A percentile compares a stretch with the other conserved stretches of the same genome.
These are phyloP conservation scores for Agapornis roseicollis DNA, from an alignment of 2,113 vertebrate genomes.

Conservation along the genomic window DNA sequence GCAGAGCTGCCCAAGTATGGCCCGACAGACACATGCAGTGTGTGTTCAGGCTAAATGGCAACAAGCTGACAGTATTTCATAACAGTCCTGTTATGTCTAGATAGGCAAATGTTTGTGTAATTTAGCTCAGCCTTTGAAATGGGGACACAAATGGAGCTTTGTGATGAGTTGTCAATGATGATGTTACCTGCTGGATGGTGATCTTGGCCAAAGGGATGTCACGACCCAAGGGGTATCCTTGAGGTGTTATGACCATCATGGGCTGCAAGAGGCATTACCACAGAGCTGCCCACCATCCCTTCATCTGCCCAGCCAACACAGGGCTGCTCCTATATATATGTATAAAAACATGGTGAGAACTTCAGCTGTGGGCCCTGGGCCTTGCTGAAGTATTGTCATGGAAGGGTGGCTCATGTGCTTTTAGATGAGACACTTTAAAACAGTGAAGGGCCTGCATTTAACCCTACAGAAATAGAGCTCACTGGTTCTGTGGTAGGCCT, in stretches of 20 bases:
- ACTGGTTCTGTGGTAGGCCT: not conserved
- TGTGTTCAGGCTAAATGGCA: not conserved
- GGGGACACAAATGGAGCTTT: not conserved
- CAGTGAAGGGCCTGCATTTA: not conserved
- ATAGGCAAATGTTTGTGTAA: conserved; percentile 31
- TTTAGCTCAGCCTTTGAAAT: not conserved
- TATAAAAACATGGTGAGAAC: accelerated
- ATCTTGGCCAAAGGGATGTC: accelerated
- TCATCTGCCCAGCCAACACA: accelerated
- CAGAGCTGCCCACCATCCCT: accelerated
- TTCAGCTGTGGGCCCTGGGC: not conserved
- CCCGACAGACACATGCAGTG: conserved; percentile 6
- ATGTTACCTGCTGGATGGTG: not conserved
- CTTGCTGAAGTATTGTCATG: not conserved
- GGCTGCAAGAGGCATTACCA: accelerated
- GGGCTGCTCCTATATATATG: not conserved
- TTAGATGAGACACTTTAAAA: not conserved
- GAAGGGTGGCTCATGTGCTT: not conserved
- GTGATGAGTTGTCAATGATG: not conserved
- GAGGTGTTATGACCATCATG: accelerated
- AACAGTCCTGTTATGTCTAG: conserved; percentile 35
- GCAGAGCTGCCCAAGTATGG: conserved; percentile 3
- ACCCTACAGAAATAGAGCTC: not conserved
- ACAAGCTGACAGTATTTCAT: not conserved
- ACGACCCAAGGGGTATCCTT: not conserved